These are phyloP conservation scores for Rotaria sp. DNA, from an alignment of 2,888 invertebrate species.

Conservation along the genomic window DNA sequence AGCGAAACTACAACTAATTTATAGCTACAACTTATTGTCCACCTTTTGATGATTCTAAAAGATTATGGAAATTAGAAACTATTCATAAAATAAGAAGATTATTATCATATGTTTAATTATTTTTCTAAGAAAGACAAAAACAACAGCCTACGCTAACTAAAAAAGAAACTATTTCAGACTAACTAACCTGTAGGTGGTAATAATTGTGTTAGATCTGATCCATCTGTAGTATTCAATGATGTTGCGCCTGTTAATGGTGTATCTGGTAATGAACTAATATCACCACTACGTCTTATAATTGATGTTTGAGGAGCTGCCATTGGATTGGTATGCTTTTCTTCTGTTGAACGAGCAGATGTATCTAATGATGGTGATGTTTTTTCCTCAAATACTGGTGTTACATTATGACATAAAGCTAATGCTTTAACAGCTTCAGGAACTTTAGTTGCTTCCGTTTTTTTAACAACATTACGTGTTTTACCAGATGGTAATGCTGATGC, in stretches of 20 bases:
- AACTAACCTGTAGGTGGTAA: not conserved
- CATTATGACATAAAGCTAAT: conserved; percentile 92
- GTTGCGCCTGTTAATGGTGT: conserved; percentile 17
- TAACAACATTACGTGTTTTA: conserved; percentile 57
- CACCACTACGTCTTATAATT: not conserved
- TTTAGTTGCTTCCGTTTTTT: conserved; percentile 67
- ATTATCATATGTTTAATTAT: too few relatives aligned
- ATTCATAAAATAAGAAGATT: too few relatives aligned
- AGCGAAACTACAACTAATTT: not conserved
- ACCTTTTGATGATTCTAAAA: conserved; percentile 5
- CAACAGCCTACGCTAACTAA: too few relatives aligned
- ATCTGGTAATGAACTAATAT: conserved; percentile 11
- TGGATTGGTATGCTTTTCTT: not conserved
- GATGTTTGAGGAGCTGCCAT: not conserved
- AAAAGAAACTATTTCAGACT: not conserved
- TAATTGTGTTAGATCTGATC: not conserved
- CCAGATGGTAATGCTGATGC: not conserved
- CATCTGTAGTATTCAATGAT: not conserved
- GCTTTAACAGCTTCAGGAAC: conserved; percentile 85
- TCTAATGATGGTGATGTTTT: conserved; percentile 56
- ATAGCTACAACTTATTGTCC: not conserved
- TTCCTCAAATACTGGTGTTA: conserved; percentile 66
- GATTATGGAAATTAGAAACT: not conserved
- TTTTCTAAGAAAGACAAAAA: not conserved
- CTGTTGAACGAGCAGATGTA: conserved; percentile 55